Base-by-base conservation (phyloP, 2,888 invertebrate species). In the Ferdinandea cuprea region DNA sequence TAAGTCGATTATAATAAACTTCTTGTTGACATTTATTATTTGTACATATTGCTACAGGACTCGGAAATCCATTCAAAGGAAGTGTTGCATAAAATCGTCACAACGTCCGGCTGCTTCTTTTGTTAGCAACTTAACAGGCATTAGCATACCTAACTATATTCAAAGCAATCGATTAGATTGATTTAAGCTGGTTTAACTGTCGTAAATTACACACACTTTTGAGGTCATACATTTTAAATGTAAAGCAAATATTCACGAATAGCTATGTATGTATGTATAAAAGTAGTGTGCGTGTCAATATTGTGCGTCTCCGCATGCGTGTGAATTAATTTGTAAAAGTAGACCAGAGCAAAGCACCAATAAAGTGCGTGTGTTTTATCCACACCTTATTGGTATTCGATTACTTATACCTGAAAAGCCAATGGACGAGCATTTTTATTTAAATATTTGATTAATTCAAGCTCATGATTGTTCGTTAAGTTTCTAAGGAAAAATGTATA, bases 1-100 rank as follows among this genome's bases (percentile, higher is more conserved):
- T 69, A 69, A 76, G 61, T 80, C 74, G 56, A 63, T 68, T 69
- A 80, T 69, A 69, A 80, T 80, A 63, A 63, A 69, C 80, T 80
- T 50, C 63, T 58, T 76, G 80, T 74, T 69, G 80, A 69, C 80
- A 76, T 74, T 80, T 80, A 69, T 66, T 73, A 58, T 72, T 50
- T 50, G 13, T 54, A 73, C 50, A 65, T 50, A 72, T 58, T 9
- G 19, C 37, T n/a, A 21, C 35, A 59, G 37, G 73, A 72, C n/a
- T 7, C 37, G 9, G 30, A 50, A n/a, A 21, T 66, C 37, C 15
- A 59, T 59, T 59, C 25, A 46, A 66, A 17, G 11, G 25, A 50
- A 21, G 48, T 65, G 11, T 66, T 59, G 42, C 37, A 19, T 59
- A 21, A 50, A 65, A 52, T 58, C 52, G 48, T 13, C 0, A 32